Base-by-base conservation (phyloP, 2,888 invertebrate species). In the Dryobotodes eremita region DNA sequence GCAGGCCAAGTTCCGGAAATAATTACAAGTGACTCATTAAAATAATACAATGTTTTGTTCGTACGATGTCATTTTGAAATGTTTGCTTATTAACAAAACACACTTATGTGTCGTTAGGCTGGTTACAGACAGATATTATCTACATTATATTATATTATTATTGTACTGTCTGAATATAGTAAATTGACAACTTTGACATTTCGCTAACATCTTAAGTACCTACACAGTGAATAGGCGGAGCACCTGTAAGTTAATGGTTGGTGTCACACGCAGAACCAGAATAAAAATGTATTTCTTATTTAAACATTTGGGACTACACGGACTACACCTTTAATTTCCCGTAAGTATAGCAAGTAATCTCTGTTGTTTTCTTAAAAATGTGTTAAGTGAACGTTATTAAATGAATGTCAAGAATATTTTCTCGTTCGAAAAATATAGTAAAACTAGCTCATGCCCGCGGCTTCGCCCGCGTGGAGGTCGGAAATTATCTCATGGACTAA, bases 81-180 rank as follows among this genome's bases (percentile, higher is more conserved):
- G 36, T 31, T 79, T 20, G 66, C n/a, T 46, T 59, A 50, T 23
- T 55, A 23, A 53, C 31, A 62, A 46, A 74, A 61, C 17, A 55
- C 5, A 55, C 31, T 20, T 1, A 7, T 31, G 17, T 26, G 17
- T 65, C 36, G 11, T 10, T n/a, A 8, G 6, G 26, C 31, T 17
- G 23, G 53, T 50, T 31, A 36, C 50, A 13, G n/a, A 59, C n/a
- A n/a, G 42, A 64, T 64, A 36, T 23, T 50, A 50, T 48, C 31
- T 20, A n/a, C 31, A n/a, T n/a, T n/a, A n/a, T n/a, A n/a, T 15
- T 36, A 57, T 1, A 7, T 7, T 59, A 59, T n/a, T 15, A 61
- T 26, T 71, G n/a, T 13, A n/a, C 15, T 20, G 23, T 69, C 15
- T 59, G 7, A 23, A 13, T 26, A 20, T 0, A 31, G 62, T 23